Conservation (phyloP, 2,888 invertebrate genomes). For the Sphaeridia pumilis region DNA sequence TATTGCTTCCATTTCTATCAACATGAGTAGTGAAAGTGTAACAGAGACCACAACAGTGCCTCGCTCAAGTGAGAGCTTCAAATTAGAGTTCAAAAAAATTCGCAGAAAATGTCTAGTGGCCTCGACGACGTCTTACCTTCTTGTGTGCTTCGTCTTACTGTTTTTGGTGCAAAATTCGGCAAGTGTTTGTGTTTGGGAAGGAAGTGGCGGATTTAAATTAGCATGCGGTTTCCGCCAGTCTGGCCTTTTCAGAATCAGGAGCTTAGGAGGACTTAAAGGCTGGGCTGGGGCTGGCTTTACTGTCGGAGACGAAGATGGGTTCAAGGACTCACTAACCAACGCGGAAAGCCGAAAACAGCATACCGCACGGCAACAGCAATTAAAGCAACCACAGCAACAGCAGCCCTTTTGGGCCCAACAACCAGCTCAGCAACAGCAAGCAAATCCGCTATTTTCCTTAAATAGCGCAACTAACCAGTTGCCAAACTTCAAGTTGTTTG, state of each 20-base stretch:
- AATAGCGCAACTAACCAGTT: no score
- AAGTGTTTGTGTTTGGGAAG: conserved; percentile 34
- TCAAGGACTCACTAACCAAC: conserved; percentile 68
- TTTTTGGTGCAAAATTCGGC: conserved; percentile 9
- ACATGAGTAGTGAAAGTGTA: background rate
- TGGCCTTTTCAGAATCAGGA: conserved; percentile 76
- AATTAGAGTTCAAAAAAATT: background rate
- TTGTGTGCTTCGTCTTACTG: background rate
- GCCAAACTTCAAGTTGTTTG: background rate
- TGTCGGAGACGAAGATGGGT: conserved; percentile 73
- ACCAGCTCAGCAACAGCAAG: background rate
- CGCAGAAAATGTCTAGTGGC: background rate
- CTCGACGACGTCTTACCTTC: background rate
- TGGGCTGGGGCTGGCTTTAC: conserved; percentile 56
- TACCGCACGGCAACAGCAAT: background rate
- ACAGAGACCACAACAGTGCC: no score
- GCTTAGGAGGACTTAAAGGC: conserved; percentile 62
- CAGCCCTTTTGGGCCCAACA: no score
- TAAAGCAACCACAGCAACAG: conserved; percentile 11
- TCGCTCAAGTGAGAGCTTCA: no score
- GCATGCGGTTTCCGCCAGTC: conserved; percentile 90
- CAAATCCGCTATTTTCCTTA: no score
- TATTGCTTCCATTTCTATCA: no score
- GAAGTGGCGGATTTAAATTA: conserved; percentile 58
- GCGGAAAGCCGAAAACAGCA: conserved; percentile 51